These are phyloP conservation scores for Speoplatyrhinus poulsoni DNA, from an alignment of 2,113 vertebrate species.

Conservation along the genomic window DNA sequence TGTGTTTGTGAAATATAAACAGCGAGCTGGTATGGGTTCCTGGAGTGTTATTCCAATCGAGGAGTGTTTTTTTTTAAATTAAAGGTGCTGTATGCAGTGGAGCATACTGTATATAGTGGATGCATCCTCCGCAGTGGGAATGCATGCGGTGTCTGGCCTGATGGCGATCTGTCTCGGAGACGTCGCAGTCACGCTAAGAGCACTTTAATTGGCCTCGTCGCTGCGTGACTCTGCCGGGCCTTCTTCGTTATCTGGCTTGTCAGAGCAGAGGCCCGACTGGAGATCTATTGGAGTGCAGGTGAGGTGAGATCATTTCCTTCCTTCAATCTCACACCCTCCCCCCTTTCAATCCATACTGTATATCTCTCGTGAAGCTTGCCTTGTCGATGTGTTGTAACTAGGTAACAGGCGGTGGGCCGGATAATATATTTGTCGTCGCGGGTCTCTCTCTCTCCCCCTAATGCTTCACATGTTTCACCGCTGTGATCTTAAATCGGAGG, in stretches of 20 bases:
- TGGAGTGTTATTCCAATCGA: neutral
- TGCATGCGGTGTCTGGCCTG: slow-evolving; percentile 15
- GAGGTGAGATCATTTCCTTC: slow-evolving; percentile 3
- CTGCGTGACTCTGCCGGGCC: slow-evolving; percentile 11
- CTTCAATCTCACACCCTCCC: slow-evolving; percentile 8
- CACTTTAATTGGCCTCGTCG: slow-evolving; percentile 25
- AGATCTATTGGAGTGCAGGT: no score
- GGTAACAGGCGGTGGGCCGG: slow-evolving; percentile 4
- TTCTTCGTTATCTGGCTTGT: no score
- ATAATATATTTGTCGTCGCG: slow-evolving; percentile 16
- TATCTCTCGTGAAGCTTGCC: neutral
- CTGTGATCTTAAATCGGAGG: slow-evolving; percentile 53
- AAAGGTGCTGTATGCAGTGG: neutral
- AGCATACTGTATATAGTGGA: neutral
- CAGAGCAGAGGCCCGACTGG: neutral
- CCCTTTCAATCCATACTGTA: slow-evolving; percentile 10
- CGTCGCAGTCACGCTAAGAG: slow-evolving; percentile 28
- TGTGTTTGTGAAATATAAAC: no score
- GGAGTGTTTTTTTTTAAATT: neutral
- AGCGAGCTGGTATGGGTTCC: no score
- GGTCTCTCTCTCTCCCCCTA: neutral
- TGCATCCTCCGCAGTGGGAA: neutral
- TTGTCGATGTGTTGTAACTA: neutral
- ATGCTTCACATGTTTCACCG: slow-evolving; percentile 12
- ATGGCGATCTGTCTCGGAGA: slow-evolving; percentile 4